Base-by-base conservation (phyloP, 2,888 invertebrate species). In the Agrotis puta region DNA sequence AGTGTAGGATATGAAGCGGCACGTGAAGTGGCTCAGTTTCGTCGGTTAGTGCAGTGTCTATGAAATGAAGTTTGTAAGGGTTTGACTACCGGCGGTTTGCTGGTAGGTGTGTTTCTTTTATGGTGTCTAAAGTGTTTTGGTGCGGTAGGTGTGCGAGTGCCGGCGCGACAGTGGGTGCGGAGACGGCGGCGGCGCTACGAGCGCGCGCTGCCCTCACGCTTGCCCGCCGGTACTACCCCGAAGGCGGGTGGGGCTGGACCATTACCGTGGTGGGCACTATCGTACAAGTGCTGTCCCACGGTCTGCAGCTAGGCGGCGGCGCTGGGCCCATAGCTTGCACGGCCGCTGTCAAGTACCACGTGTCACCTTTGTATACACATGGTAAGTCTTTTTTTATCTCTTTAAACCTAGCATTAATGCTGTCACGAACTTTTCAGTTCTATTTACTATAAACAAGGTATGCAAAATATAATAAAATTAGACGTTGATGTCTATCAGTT, bases 231-330 rank as follows among this genome's bases (percentile, higher is more conserved):
- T 98, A 98, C 94, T 98, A 98, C 92, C 98, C 98, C 5, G 98
- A 98, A 94, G 98, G 98, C 4, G 98, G 98, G 18, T 98, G 98
- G 98, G 98, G 98, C 20, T 98, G 98, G 98, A 97, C 98, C 64
- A 97, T 98, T 73, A 97, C 98, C 61, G 96, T 97, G 65, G 98
- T 98, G 80, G 97, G 97, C 33, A 96, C 98, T 39, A 93, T 98
- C 70, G 97, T 98, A 27, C 98, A 98, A 90, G 94, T 98, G 64
- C 93, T 98, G 63, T 97, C 97, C 62, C 97, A 98, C 86, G 98
- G 98, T 11, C 93, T 98, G 66, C 98, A 98, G 89, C 96, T 98
- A 81, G 97, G 98, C 74, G 97, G 98, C 16, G 94, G 96, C 33
- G 95, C 97, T 0, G 97, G 97, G 2, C 96, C 97, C 80, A 96